Percentiles rank a stretch among this genome's conserved stretches.
Evolutionary conservation across 2,797 vertebrate genomes (phyloP).

Genomic region (Hipposideros larvatus): DNA sequence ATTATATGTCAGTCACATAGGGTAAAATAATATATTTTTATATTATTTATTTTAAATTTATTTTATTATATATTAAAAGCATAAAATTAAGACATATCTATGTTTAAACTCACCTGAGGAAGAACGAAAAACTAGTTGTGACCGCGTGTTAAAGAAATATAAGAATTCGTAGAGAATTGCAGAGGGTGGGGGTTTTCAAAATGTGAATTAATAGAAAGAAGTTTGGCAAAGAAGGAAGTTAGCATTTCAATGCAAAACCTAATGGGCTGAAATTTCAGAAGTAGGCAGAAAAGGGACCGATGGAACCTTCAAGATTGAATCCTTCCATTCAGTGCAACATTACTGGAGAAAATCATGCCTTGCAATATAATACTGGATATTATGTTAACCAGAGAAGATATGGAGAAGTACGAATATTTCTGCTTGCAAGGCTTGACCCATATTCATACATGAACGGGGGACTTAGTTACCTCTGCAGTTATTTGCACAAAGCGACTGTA

Average conservation of each 20-base stretch:
- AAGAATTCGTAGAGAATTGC: not conserved
- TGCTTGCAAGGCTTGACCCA: conserved; percentile 12
- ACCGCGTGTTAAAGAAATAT: not conserved
- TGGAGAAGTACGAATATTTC: not conserved
- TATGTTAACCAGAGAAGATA: not conserved
- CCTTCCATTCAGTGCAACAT: not conserved
- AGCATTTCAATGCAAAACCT: not conserved
- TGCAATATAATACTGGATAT: not conserved
- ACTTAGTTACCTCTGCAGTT: not conserved
- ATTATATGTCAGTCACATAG: not conserved
- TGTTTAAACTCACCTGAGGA: not conserved
- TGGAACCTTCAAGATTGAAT: too few species aligned
- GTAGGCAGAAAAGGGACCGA: not conserved
- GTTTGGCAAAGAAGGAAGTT: not conserved
- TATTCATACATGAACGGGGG: not conserved
- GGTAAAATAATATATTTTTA: not conserved
- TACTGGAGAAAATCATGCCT: not conserved
- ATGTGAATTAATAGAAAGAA: not conserved
- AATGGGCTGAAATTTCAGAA: not conserved
- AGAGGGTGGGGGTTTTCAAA: not conserved
- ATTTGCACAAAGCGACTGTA: conserved; percentile 15
- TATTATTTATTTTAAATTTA: not conserved
- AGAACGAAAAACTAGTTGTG: not conserved
- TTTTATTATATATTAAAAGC: not conserved
- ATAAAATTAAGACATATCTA: not conserved